Evolutionary conservation across 1,140 invertebrate genomes (phyloP).

Genomic region (Heliconius congener): DNA sequence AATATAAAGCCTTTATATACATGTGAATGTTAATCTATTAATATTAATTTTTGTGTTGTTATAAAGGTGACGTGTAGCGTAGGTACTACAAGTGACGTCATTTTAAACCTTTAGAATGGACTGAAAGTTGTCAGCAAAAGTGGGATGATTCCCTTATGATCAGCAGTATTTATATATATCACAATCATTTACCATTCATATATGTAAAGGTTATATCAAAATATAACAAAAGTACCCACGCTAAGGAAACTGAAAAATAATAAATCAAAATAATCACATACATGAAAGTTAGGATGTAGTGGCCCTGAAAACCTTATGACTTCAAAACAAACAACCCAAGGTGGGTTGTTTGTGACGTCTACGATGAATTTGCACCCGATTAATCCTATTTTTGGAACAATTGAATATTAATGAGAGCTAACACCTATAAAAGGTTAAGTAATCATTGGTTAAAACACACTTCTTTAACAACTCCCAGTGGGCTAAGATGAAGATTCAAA

Average conservation of each 20-base stretch:
- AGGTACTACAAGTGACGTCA: background rate
- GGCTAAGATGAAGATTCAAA: slow-evolving; percentile 21
- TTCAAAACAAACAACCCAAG: slow-evolving; percentile 4
- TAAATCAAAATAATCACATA: background rate
- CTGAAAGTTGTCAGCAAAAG: background rate
- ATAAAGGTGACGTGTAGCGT: background rate
- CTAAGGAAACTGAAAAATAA: background rate
- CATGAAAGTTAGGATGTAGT: background rate
- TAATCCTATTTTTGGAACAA: slow-evolving; percentile 6
- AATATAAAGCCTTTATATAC: slow-evolving; percentile 1
- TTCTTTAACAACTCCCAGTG: background rate
- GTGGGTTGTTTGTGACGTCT: background rate
- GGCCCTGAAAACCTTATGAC: background rate
- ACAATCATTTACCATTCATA: slow-evolving; percentile 5
- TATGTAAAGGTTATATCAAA: background rate
- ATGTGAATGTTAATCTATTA: background rate
- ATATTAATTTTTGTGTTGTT: background rate
- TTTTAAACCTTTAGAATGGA: background rate
- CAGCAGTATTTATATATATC: background rate
- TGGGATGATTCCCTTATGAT: background rate
- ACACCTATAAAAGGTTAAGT: slow-evolving; percentile 27
- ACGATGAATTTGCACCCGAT: background rate
- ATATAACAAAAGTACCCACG: background rate
- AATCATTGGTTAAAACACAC: slow-evolving; percentile 1
- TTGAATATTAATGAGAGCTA: slow-evolving; percentile 26